A percentile compares a stretch with the other conserved stretches of the same genome.
These are phyloP conservation scores for Chrysogorgia sp. DNA, from an alignment of 92 coral and sea anemone species.

Conservation along the genomic window DNA sequence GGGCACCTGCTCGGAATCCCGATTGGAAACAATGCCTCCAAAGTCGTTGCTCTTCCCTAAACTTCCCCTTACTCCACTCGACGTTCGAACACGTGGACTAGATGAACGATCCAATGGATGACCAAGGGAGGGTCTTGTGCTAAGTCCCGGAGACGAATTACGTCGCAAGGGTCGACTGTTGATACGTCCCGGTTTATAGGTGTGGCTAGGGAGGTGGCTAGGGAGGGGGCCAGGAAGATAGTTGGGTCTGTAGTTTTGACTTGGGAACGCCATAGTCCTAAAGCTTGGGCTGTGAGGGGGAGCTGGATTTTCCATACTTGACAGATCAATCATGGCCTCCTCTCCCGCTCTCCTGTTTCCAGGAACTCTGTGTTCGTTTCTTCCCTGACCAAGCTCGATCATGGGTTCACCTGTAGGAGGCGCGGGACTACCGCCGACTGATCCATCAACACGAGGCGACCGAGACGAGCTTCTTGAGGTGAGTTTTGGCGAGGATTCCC, in stretches of 20 bases:
- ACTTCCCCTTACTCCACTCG: slow-evolving; percentile 32
- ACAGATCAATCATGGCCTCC: slow-evolving; percentile 30
- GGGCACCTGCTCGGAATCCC: neutral
- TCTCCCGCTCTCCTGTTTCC: slow-evolving; percentile 9
- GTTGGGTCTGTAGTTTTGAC: slow-evolving; percentile 20
- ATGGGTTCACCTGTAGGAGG: slow-evolving; percentile 8
- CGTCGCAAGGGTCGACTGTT: neutral
- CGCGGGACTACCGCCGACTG: neutral
- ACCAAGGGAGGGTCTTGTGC: slow-evolving; percentile 13
- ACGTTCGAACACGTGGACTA: neutral
- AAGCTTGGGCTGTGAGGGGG: slow-evolving; percentile 25
- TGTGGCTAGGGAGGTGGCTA: slow-evolving; percentile 2
- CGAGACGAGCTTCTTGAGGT: slow-evolving; percentile 7
- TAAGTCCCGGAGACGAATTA: slow-evolving; percentile 6
- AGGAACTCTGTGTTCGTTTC: slow-evolving; percentile 12
- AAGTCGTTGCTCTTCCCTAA: slow-evolving; percentile 18
- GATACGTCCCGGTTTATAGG: neutral
- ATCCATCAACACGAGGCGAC: neutral
- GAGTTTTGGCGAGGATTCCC: slow-evolving; percentile 23
- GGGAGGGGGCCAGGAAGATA: neutral
- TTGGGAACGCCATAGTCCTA: neutral
- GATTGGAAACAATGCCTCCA: neutral
- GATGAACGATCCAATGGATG: slow-evolving; percentile 5
- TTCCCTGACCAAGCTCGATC: slow-evolving; percentile 2
- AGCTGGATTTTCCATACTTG: slow-evolving; percentile 1